A percentile compares a stretch with the other conserved stretches of the same genome.
phyloP scores from a whole-genome alignment of 2,888 invertebrate genomes.

The Meliscaeva auricollis region DNA sequence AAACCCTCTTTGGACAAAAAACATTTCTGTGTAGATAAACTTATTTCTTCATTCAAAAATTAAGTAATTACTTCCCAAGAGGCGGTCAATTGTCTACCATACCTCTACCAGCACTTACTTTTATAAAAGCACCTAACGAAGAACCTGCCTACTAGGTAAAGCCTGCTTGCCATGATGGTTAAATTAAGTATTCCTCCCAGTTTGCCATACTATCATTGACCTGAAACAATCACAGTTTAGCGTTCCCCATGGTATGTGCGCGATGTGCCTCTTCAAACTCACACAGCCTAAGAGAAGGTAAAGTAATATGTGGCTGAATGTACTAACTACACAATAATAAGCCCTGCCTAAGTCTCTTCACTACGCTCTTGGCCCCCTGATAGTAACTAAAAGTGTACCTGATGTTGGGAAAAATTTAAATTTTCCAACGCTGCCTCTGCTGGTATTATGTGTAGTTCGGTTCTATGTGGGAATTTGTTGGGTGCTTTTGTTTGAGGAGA shows the following conservation, averaged over 20 bases:
- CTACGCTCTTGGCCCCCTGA: neutral
- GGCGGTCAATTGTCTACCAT: slow-evolving; percentile 44
- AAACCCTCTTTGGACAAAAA: neutral
- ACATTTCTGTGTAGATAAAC: slow-evolving; percentile 19
- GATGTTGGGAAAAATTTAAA: slow-evolving; percentile 53
- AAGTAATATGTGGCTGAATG: slow-evolving; percentile 21
- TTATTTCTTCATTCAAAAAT: slow-evolving; percentile 44
- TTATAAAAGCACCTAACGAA: slow-evolving; percentile 32
- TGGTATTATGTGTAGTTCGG: neutral
- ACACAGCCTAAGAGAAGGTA: neutral
- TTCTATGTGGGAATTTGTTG: slow-evolving; percentile 6
- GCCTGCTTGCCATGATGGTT: neutral
- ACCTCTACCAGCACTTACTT: slow-evolving; percentile 24
- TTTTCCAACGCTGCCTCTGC: slow-evolving; percentile 45
- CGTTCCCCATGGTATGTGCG: slow-evolving; percentile 36
- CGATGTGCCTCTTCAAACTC: neutral
- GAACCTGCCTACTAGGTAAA: slow-evolving; percentile 16
- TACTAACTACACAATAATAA: slow-evolving; percentile 28
- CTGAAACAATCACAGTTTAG: slow-evolving; percentile 61
- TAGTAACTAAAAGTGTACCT: neutral
- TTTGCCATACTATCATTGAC: slow-evolving; percentile 58
- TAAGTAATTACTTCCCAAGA: slow-evolving; percentile 68
- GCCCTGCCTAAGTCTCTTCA: neutral
- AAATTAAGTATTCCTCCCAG: slow-evolving; percentile 40
- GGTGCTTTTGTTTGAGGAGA: slow-evolving; percentile 30